A percentile compares a stretch with the other conserved stretches of the same genome.
phyloP scores from a whole-genome alignment of 2,888 invertebrate species.

The Oligia fasciuncula region DNA sequence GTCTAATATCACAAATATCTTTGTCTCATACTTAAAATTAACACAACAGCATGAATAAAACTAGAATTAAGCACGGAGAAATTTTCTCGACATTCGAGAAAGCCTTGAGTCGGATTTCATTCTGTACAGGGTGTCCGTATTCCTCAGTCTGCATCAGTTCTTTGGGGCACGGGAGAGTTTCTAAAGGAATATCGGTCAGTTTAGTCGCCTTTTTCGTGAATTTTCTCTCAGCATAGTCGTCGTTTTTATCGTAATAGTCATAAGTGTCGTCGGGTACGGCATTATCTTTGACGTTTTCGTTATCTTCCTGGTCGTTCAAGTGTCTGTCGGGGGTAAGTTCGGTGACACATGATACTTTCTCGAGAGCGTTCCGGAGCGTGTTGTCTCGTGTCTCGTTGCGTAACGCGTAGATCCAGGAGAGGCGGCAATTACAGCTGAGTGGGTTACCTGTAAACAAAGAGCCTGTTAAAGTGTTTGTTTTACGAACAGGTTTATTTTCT shows the following conservation, averaged over 20 bases:
- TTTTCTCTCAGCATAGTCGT: slow-evolving; percentile 78
- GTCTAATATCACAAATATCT: slow-evolving; percentile 87
- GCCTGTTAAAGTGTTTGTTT: slow-evolving; percentile 59
- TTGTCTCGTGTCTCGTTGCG: slow-evolving; percentile 93
- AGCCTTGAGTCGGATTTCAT: slow-evolving; percentile 87
- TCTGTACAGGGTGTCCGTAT: slow-evolving; percentile 86
- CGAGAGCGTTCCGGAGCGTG: slow-evolving; percentile 92
- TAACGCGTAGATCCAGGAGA: slow-evolving; percentile 94
- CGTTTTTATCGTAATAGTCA: slow-evolving; percentile 84
- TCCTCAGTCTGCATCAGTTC: slow-evolving; percentile 85
- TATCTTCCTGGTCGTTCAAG: slow-evolving; percentile 75
- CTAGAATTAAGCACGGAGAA: slow-evolving; percentile 73
- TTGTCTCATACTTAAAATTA: slow-evolving; percentile 73
- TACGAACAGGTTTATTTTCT: slow-evolving; percentile 36
- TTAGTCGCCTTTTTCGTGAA: slow-evolving; percentile 79
- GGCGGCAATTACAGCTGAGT: slow-evolving; percentile 95
- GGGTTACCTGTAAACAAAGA: slow-evolving; percentile 92
- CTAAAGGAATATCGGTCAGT: slow-evolving; percentile 83
- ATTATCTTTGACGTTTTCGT: slow-evolving; percentile 74
- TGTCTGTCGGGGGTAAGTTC: slow-evolving; percentile 82
- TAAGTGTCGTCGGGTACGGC: slow-evolving; percentile 81
- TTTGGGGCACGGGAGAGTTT: slow-evolving; percentile 86
- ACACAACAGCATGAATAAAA: slow-evolving; percentile 74
- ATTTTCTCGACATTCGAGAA: slow-evolving; percentile 77
- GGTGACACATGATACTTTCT: slow-evolving; percentile 93